These are phyloP conservation scores for Papilio dardanus DNA, from an alignment of 1,140 invertebrate species.

Conservation along the genomic window DNA sequence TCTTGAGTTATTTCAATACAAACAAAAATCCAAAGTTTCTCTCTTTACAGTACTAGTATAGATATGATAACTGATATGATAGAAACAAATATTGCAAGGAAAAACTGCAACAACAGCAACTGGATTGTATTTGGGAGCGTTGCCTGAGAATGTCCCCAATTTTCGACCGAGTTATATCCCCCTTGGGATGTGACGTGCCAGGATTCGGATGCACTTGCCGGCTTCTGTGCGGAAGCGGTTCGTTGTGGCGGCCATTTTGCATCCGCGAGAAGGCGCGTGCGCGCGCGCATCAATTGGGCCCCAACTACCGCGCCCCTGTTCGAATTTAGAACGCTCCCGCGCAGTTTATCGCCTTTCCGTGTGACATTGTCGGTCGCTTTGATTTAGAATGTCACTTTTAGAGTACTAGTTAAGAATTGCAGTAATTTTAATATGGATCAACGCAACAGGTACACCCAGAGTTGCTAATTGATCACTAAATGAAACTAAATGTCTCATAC, in stretches of 20 bases:
- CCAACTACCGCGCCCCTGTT: conserved; percentile 42
- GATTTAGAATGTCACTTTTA: not conserved
- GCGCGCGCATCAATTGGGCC: conserved; percentile 48
- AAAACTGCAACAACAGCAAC: too few relatives aligned
- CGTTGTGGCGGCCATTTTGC: conserved; percentile 56
- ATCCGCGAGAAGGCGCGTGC: conserved; percentile 51
- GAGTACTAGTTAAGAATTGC: too few relatives aligned
- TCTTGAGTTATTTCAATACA: too few relatives aligned
- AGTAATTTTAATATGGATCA: not conserved
- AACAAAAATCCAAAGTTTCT: too few relatives aligned
- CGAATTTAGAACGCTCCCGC: conserved; percentile 52
- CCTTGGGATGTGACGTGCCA: conserved; percentile 41
- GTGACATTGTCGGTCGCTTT: conserved; percentile 35
- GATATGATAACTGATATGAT: too few relatives aligned
- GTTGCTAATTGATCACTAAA: too few relatives aligned
- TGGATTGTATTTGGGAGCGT: not conserved
- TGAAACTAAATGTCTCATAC: too few relatives aligned
- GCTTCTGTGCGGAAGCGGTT: conserved; percentile 51
- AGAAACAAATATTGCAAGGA: too few relatives aligned
- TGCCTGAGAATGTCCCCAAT: conserved; percentile 2
- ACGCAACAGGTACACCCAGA: not conserved
- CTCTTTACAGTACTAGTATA: too few relatives aligned
- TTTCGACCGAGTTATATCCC: conserved; percentile 23
- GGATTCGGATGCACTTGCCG: conserved; percentile 57
- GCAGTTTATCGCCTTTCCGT: conserved; percentile 43